These are phyloP conservation scores for Xenopus borealis DNA, from an alignment of 2,113 vertebrate species.

Conservation along the genomic window DNA sequence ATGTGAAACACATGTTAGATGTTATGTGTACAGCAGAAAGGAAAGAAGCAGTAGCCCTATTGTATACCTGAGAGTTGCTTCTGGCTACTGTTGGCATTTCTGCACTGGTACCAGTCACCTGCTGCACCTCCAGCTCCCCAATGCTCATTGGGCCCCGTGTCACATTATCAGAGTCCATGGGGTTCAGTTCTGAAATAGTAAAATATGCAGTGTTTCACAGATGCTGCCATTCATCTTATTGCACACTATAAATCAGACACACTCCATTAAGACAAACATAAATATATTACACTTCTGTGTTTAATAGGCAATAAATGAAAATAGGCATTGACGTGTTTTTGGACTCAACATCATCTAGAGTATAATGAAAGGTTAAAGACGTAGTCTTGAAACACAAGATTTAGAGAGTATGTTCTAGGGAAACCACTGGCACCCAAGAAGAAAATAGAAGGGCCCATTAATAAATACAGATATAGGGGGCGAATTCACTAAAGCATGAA, in stretches of 20 bases:
- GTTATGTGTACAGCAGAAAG: not conserved
- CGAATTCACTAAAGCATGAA: too few species aligned
- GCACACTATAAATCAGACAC: not conserved
- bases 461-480: too few species aligned
- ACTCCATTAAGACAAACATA: not conserved
- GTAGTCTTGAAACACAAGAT: too few species aligned
- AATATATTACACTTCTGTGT: not conserved
- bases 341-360: too few species aligned
- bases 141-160: slow-evolving; percentile 64
- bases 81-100: slow-evolving; percentile 32
- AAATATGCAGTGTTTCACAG: not conserved
- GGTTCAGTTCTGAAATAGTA: slow-evolving; percentile 48
- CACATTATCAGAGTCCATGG: slow-evolving; percentile 42
- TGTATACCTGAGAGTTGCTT: slow-evolving; percentile 60
- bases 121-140: slow-evolving; percentile 55
- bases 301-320: not conserved
- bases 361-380: too few species aligned
- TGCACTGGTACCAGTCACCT: slow-evolving; percentile 22
- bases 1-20: slow-evolving; percentile 34
- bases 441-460: too few species aligned
- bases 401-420: too few species aligned
- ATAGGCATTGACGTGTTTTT: too few species aligned
- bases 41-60: not conserved
- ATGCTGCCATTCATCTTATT: too few species aligned
- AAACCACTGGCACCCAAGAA: too few species aligned